A percentile compares a stretch with the other conserved stretches of the same genome.
These are phyloP conservation scores for Florisuga fusca DNA, from an alignment of 2,797 vertebrate species.

Conservation along the genomic window DNA sequence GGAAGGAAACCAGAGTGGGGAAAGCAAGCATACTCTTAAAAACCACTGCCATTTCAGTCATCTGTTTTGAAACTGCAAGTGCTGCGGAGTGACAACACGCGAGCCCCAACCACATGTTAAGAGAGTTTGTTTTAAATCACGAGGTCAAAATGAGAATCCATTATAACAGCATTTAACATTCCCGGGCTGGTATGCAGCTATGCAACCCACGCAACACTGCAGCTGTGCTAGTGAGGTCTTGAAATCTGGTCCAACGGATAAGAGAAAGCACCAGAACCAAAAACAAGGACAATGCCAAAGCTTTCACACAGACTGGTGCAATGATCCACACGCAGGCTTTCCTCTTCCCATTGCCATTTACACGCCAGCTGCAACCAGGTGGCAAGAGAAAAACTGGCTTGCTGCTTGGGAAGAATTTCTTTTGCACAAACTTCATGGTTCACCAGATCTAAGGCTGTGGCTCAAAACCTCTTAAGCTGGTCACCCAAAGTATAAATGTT, in stretches of 20 bases:
- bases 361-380: slow-evolving; percentile 20
- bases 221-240: neutral
- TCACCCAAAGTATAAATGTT: neutral
- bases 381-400: neutral
- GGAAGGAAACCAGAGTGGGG: neutral
- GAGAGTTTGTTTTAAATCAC: slow-evolving; percentile 60
- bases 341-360: neutral
- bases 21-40: neutral
- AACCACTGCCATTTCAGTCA: neutral
- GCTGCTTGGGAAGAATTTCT: neutral
- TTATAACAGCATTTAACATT: slow-evolving; percentile 19
- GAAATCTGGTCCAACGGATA: neutral
- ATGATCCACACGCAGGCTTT: neutral
- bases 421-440: neutral
- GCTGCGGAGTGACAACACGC: slow-evolving; percentile 41
- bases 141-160: slow-evolving; percentile 49
- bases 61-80: slow-evolving; percentile 59
- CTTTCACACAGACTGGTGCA: neutral
- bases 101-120: slow-evolving; percentile 50
- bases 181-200: neutral
- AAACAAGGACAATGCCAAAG: neutral
- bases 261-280: neutral
- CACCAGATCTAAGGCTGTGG: neutral
- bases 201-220: neutral
- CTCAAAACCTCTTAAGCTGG: neutral